Evolutionary conservation across 2,888 invertebrate species (phyloP).

Genomic region (Cephalotes varians): DNA sequence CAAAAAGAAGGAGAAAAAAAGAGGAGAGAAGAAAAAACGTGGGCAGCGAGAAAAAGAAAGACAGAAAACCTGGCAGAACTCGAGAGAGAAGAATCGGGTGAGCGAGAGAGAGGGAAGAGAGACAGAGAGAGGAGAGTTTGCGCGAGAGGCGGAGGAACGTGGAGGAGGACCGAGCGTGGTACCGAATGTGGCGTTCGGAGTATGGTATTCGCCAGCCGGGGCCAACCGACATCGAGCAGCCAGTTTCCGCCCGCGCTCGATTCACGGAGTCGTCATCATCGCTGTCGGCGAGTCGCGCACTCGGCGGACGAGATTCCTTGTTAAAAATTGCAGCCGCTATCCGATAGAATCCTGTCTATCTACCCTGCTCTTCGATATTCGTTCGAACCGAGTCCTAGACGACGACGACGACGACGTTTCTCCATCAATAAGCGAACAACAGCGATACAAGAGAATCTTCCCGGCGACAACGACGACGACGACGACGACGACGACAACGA

Average conservation of each 20-base stretch:
- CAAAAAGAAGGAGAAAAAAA: background rate
- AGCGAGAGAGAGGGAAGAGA: conserved; percentile 19
- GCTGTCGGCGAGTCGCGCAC: conserved; percentile 44
- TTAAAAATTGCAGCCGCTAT: conserved; percentile 6
- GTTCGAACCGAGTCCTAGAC: background rate
- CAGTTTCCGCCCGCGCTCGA: conserved; percentile 54
- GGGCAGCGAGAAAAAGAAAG: background rate
- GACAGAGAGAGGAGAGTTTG: conserved; percentile 47
- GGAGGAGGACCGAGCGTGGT: conserved; percentile 50
- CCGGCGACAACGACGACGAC: conserved; percentile 39
- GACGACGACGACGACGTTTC: conserved; percentile 14
- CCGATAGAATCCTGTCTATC: conserved; percentile 22
- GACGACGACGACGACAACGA: background rate
- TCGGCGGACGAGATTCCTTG: background rate
- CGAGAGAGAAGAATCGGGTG: conserved; percentile 18
- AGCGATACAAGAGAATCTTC: conserved; percentile 26
- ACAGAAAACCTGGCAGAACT: conserved; percentile 33
- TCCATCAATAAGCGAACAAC: conserved; percentile 22
- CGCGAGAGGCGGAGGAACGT: conserved; percentile 52
- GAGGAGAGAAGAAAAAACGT: background rate
- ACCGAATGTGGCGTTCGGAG: conserved; percentile 55
- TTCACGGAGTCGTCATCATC: conserved; percentile 56
- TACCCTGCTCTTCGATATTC: background rate
- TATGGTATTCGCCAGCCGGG: conserved; percentile 56
- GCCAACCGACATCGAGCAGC: conserved; percentile 50